Evolutionary conservation across 1,140 invertebrate species (phyloP).

Genomic region (Sipha flava): DNA sequence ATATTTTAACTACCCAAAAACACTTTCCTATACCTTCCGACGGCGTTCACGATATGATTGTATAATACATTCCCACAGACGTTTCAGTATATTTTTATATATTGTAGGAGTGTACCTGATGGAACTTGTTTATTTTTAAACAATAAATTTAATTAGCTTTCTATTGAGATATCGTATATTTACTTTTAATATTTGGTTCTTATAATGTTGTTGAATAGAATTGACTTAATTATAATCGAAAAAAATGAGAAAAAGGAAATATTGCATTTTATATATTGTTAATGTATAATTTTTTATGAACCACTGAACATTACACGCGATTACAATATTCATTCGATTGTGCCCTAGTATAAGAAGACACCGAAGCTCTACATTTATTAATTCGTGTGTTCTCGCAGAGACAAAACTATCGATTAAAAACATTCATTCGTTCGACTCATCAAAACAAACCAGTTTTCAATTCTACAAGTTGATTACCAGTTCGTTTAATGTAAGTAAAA

Average conservation of each 20-base stretch:
- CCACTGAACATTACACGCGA: not conserved
- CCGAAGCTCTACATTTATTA: not conserved
- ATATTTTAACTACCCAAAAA: not conserved
- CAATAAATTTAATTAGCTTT: not conserved
- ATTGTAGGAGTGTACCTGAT: not conserved
- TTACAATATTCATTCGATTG: not conserved
- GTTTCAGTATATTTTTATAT: not conserved
- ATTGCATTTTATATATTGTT: not conserved
- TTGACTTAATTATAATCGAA: too few species aligned
- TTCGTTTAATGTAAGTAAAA: not conserved
- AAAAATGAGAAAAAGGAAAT: too few species aligned
- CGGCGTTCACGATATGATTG: not conserved
- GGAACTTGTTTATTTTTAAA: not conserved
- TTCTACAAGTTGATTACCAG: not conserved
- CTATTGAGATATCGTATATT: too few species aligned
- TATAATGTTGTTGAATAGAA: too few species aligned
- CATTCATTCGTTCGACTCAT: not conserved
- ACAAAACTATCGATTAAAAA: not conserved
- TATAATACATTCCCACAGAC: not conserved
- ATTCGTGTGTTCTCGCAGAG: not conserved
- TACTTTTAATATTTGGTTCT: too few species aligned
- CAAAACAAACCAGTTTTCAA: not conserved
- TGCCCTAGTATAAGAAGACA: not conserved
- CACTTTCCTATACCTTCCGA: not conserved
- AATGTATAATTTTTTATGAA: not conserved